These are phyloP conservation scores for Clanis bilineata DNA, from an alignment of 2,888 invertebrate genomes.

Conservation along the genomic window DNA sequence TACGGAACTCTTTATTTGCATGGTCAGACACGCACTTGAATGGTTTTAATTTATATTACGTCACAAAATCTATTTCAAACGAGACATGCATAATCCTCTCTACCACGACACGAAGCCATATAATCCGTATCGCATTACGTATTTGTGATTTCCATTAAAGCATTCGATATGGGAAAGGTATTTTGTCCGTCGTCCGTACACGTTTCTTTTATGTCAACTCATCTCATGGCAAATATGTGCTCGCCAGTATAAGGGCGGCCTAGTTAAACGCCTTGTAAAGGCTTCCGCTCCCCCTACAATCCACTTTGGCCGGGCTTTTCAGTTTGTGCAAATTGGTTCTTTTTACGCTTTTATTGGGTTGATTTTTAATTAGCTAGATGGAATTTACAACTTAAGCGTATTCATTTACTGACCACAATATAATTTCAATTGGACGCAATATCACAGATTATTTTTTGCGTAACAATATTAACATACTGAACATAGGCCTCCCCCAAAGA, in stretches of 20 bases:
- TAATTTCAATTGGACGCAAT: too few species aligned
- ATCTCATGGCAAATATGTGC: constrained; percentile 65
- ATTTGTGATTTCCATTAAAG: constrained; percentile 11
- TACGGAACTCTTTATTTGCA: too few species aligned
- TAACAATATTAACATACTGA: too few species aligned
- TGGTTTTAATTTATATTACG: neutral
- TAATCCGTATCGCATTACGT: neutral
- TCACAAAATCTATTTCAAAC: neutral
- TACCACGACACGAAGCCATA: neutral
- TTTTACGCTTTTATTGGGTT: constrained; percentile 36
- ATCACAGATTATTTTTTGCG: too few species aligned
- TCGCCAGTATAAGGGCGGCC: constrained; percentile 51
- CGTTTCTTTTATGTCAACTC: constrained; percentile 56
- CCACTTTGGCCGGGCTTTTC: constrained; percentile 50
- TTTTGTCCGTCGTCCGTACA: constrained; percentile 39
- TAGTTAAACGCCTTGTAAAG: constrained; percentile 52
- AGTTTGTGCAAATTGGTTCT: constrained; percentile 42
- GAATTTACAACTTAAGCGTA: too few species aligned
- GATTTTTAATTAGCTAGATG: constrained; percentile 15
- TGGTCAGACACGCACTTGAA: too few species aligned
- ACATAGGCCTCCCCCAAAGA: too few species aligned
- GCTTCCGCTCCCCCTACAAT: constrained; percentile 52
- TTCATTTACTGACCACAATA: too few species aligned
- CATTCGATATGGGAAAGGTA: constrained; percentile 22
- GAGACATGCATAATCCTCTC: neutral